Evolutionary conservation across 2,888 invertebrate genomes (phyloP).

Genomic region (Parnassius mnemosyne): DNA sequence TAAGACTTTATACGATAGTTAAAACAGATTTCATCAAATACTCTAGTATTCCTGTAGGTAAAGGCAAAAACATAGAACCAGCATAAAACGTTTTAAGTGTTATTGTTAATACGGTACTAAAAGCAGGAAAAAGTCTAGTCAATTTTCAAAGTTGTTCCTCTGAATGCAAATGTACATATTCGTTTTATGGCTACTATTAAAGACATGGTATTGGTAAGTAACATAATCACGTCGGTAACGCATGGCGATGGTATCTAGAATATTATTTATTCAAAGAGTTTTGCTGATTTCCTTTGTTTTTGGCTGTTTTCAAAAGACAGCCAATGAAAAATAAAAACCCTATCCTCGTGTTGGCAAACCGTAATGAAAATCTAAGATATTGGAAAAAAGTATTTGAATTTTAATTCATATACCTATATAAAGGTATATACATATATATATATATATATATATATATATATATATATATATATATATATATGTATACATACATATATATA

Average conservation of each 20-base stretch:
- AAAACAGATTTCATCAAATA: too few relatives aligned
- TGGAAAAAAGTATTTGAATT: too few relatives aligned
- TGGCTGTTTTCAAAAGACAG: neutral
- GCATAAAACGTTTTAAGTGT: too few relatives aligned
- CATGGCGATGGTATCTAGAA: constrained; percentile 5
- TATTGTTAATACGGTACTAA: too few relatives aligned
- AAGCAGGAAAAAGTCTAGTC: neutral
- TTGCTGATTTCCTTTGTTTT: constrained; percentile 1
- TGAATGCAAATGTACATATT: constrained; percentile 11
- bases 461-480: too few relatives aligned
- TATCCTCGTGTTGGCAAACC: neutral
- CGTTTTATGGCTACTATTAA: constrained; percentile 5
- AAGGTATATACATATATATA: too few relatives aligned
- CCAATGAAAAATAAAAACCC: constrained; percentile 13
- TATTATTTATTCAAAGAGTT: constrained; percentile 10
- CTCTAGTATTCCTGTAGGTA: too few relatives aligned
- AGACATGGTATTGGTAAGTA: constrained; percentile 4
- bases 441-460: too few relatives aligned
- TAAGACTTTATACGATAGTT: too few relatives aligned
- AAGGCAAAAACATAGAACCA: too few relatives aligned
- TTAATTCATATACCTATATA: too few relatives aligned
- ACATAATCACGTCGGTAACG: constrained; percentile 7
- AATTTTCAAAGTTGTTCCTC: neutral
- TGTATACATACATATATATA: too few relatives aligned
- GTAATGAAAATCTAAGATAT: neutral